These are phyloP conservation scores for Carassius auratus DNA, from an alignment of 2,113 vertebrate species.

Conservation along the genomic window DNA sequence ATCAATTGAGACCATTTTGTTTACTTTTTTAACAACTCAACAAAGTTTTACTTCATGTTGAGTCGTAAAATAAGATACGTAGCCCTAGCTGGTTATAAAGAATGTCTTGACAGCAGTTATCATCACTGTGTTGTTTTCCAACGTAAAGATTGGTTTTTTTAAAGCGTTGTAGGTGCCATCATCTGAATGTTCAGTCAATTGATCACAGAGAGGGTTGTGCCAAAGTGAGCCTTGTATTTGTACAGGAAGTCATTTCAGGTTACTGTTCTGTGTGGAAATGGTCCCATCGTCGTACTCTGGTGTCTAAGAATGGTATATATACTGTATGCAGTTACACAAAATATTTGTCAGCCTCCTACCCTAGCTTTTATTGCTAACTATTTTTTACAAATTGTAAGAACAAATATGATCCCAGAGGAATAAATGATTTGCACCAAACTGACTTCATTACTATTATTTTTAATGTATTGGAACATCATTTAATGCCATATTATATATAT, in stretches of 20 bases:
- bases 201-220: slow-evolving; percentile 42
- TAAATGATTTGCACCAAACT: slow-evolving; percentile 61
- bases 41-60: not conserved
- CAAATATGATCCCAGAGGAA: slow-evolving; percentile 59
- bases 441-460: not conserved
- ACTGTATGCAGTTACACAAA: slow-evolving; percentile 55
- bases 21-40: not conserved
- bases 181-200: slow-evolving; percentile 33
- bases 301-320: slow-evolving; percentile 53
- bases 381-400: slow-evolving; percentile 60
- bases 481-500: not conserved
- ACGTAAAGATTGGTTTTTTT: not conserved
- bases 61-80: not conserved
- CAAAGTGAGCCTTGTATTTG: slow-evolving; percentile 40
- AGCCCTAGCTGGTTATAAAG: not conserved
- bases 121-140: not conserved
- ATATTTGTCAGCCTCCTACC: slow-evolving; percentile 42
- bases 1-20: slow-evolving; percentile 2
- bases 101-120: not conserved
- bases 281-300: slow-evolving; percentile 42
- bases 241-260: slow-evolving; percentile 36
- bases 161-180: slow-evolving; percentile 18
- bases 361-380: slow-evolving; percentile 52
- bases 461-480: not conserved
- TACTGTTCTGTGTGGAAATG: slow-evolving; percentile 33